Conservation (phyloP, 2,888 invertebrate genomes). For the Dastarcus helophoroides region DNA sequence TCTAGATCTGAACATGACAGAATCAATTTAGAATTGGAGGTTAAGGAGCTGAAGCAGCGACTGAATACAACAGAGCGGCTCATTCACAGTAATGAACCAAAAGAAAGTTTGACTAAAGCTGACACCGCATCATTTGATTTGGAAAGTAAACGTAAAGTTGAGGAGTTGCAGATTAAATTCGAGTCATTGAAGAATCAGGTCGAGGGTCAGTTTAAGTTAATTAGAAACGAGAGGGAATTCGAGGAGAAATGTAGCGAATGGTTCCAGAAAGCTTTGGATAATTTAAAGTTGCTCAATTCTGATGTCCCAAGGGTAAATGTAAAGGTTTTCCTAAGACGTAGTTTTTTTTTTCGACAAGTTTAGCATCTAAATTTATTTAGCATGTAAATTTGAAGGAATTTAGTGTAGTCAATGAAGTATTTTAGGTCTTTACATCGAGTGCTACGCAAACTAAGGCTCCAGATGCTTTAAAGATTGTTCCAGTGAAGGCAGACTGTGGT, state of each 20-base stretch:
- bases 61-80: constrained; percentile 49
- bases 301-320: too few species aligned
- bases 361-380: too few species aligned
- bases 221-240: constrained; percentile 44
- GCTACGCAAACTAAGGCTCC: too few species aligned
- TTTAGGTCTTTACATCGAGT: too few species aligned
- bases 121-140: constrained; percentile 5
- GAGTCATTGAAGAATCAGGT: constrained; percentile 30
- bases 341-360: too few species aligned
- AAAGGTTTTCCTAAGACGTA: too few species aligned
- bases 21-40: constrained; percentile 51
- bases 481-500: too few species aligned
- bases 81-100: constrained; percentile 32
- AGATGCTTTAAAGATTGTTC: too few species aligned
- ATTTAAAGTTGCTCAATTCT: constrained; percentile 20
- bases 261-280: constrained; percentile 32
- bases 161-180: constrained; percentile 30
- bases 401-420: too few species aligned
- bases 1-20: constrained; percentile 42
- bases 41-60: constrained; percentile 51
- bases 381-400: too few species aligned
- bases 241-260: constrained; percentile 45
- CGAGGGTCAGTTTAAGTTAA: constrained; percentile 34
- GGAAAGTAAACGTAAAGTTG: constrained; percentile 15
- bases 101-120: constrained; percentile 12